A percentile compares a stretch with the other conserved stretches of the same genome.
These are phyloP conservation scores for Apotomis turbidana DNA, from an alignment of 2,888 invertebrate species.

Conservation along the genomic window DNA sequence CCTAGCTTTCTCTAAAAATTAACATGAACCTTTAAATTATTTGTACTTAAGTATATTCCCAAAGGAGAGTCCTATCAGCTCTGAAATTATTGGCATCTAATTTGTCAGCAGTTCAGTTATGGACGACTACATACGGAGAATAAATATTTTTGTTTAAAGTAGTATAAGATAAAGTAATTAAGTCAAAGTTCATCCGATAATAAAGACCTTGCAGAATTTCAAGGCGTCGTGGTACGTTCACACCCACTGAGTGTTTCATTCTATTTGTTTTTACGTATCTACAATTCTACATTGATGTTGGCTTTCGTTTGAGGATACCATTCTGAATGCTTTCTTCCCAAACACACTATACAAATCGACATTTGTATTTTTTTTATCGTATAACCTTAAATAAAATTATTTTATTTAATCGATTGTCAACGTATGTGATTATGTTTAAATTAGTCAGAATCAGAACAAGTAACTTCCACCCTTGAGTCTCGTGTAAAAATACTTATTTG, in stretches of 20 bases:
- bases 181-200: slow-evolving; percentile 73
- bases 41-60: no score
- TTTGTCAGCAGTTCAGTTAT: not conserved
- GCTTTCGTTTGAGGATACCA: slow-evolving; percentile 13
- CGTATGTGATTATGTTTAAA: no score
- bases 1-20: no score
- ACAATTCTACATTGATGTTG: slow-evolving; percentile 15
- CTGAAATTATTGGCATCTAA: no score
- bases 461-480: no score
- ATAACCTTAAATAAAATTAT: no score
- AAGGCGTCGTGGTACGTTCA: slow-evolving; percentile 48
- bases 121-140: slow-evolving; percentile 36
- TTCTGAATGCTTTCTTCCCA: not conserved
- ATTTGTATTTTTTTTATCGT: no score
- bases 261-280: slow-evolving; percentile 32
- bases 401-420: not conserved
- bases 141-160: slow-evolving; percentile 70
- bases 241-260: slow-evolving; percentile 30
- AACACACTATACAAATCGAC: not conserved
- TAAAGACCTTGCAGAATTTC: slow-evolving; percentile 62
- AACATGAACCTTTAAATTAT: no score
- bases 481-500: not conserved
- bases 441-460: no score
- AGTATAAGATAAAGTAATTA: slow-evolving; percentile 53
- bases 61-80: no score